Percentiles rank a stretch among this genome's conserved stretches.
Conservation (phyloP, 1,140 invertebrate species). For the Aphelenchoides fujianensis region DNA sequence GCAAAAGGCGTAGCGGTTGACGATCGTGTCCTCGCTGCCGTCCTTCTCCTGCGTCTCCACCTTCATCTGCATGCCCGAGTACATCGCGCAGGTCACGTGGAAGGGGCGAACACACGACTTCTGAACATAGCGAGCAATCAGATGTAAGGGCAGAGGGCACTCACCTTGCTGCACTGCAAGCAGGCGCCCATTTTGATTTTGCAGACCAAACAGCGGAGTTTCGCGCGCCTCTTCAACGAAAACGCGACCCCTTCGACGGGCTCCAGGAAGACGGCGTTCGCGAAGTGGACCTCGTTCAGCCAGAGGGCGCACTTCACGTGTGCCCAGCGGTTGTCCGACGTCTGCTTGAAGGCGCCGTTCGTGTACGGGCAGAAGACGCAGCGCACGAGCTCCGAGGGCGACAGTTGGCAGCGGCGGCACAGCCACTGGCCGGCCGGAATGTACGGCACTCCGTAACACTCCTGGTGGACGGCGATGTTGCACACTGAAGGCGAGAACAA, state of each 20-base stretch:
- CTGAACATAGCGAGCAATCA: constrained; percentile 27
- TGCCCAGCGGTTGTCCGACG: constrained; percentile 89
- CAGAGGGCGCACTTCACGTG: constrained; percentile 97
- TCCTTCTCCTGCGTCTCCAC: constrained; percentile 24
- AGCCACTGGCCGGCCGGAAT: constrained; percentile 98
- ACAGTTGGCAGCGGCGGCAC: constrained; percentile 87
- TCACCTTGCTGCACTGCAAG: constrained; percentile 76
- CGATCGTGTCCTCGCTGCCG: constrained; percentile 29
- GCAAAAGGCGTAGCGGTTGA: constrained; percentile 45
- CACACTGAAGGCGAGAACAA: too few relatives aligned
- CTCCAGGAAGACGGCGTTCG: constrained; percentile 67
- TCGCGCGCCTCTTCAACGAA: constrained; percentile 89
- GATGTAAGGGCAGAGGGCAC: background rate
- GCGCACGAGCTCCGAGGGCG: constrained; percentile 87
- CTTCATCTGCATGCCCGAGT: constrained; percentile 38
- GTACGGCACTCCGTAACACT: constrained; percentile 98
- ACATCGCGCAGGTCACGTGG: constrained; percentile 44
- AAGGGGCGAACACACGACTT: constrained; percentile 36
- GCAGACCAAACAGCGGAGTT: constrained; percentile 90
- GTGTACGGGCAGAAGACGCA: constrained; percentile 96
- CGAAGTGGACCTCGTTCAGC: constrained; percentile 78
- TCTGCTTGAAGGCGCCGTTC: constrained; percentile 97
- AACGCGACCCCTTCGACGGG: constrained; percentile 93
- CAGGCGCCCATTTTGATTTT: constrained; percentile 91
- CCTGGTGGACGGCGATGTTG: constrained; percentile 65